Conservation (phyloP, 1,140 invertebrate genomes). For the Platorchestia sp. region DNA sequence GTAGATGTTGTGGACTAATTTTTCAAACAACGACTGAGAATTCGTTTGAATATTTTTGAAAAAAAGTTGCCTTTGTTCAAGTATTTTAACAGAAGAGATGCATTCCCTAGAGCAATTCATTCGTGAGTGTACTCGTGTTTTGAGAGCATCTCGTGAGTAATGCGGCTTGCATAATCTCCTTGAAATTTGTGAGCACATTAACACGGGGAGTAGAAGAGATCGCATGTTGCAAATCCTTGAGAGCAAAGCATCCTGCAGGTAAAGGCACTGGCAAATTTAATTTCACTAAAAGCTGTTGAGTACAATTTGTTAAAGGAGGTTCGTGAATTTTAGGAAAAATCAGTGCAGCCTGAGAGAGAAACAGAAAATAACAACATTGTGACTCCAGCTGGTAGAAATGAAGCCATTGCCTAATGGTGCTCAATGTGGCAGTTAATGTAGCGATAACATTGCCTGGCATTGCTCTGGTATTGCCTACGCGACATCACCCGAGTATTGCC, state of each 20-base stretch:
- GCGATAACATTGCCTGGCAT: background rate
- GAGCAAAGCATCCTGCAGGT: background rate
- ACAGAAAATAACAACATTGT: background rate
- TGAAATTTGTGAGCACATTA: background rate
- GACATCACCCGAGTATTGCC: background rate
- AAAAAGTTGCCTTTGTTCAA: too few relatives aligned
- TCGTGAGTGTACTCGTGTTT: background rate
- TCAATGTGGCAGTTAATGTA: slow-evolving; percentile 37
- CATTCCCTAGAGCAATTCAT: background rate
- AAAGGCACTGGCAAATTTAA: background rate
- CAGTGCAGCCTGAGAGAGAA: background rate
- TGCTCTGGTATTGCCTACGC: background rate
- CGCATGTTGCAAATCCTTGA: background rate
- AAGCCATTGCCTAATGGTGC: slow-evolving; percentile 18
- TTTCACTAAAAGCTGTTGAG: background rate
- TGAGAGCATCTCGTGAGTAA: background rate
- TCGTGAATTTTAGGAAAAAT: background rate
- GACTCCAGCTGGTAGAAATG: background rate
- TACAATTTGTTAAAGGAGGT: background rate
- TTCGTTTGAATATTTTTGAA: background rate
- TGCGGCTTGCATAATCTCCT: background rate
- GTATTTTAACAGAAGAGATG: too few relatives aligned
- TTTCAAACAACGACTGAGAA: background rate
- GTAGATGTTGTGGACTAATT: background rate
- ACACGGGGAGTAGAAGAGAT: background rate